Conservation (phyloP, 2,888 invertebrate species). For the Phyllotreta cruciferae region DNA sequence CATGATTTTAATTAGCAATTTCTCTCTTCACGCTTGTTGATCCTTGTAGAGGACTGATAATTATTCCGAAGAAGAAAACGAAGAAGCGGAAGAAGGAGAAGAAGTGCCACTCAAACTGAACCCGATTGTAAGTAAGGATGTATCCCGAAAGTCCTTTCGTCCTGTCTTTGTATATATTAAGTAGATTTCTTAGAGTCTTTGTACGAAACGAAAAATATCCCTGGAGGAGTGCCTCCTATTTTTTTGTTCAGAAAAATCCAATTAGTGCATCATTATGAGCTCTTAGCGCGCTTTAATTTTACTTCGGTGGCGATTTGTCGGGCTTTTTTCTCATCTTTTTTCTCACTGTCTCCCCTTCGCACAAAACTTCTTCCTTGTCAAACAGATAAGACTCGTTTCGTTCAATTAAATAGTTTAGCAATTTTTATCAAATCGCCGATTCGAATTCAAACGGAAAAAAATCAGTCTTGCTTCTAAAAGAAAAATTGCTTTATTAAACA, state of each 20-base stretch:
- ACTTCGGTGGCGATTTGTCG: slow-evolving; percentile 18
- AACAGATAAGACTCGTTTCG: too few species aligned
- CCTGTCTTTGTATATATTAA: slow-evolving; percentile 44
- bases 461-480: too few species aligned
- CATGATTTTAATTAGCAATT: slow-evolving; percentile 27
- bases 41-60: slow-evolving; percentile 31
- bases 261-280: slow-evolving; percentile 35
- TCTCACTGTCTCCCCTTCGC: too few species aligned
- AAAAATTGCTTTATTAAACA: too few species aligned
- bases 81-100: slow-evolving; percentile 26
- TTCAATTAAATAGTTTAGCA: too few species aligned
- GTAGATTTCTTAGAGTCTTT: slow-evolving; percentile 41
- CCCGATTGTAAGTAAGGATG: slow-evolving; percentile 33
- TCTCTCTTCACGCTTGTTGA: slow-evolving; percentile 28
- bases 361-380: too few species aligned
- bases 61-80: slow-evolving; percentile 37
- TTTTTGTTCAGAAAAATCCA: slow-evolving; percentile 37
- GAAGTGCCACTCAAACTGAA: slow-evolving; percentile 6
- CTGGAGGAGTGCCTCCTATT: slow-evolving; percentile 33
- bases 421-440: too few species aligned
- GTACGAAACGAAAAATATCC: slow-evolving; percentile 36
- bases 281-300: slow-evolving; percentile 23
- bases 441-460: too few species aligned
- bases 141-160: slow-evolving; percentile 34
- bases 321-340: slow-evolving; percentile 9